phyloP scores from a whole-genome alignment of 1,140 invertebrate species.

The Dufourea novaeangliae region DNA sequence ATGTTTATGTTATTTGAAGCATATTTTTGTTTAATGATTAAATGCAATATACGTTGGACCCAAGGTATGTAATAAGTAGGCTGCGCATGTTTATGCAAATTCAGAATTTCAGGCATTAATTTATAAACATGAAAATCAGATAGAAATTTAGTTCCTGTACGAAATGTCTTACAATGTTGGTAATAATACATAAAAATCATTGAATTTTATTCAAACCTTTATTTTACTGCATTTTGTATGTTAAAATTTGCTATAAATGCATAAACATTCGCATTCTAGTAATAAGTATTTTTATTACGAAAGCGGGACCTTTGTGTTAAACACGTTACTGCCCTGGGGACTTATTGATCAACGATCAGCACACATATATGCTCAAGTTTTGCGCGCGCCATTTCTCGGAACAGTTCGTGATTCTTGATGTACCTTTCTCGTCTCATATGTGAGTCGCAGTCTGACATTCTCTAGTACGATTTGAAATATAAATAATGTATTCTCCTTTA shows the following conservation, averaged over 20 bases:
- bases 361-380: slow-evolving; percentile 38
- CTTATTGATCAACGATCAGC: slow-evolving; percentile 69
- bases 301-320: background rate
- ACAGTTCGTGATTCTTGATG: slow-evolving; percentile 26
- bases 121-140: no score
- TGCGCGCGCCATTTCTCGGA: slow-evolving; percentile 27
- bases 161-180: no score
- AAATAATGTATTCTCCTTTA: slow-evolving; percentile 24
- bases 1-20: background rate
- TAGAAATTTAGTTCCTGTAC: no score
- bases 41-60: background rate
- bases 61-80: background rate
- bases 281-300: background rate
- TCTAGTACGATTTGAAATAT: slow-evolving; percentile 16
- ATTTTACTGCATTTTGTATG: no score
- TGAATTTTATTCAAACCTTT: no score
- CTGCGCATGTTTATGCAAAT: no score
- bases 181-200: no score
- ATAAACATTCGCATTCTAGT: no score
- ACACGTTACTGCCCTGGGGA: slow-evolving; percentile 52
- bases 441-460: background rate
- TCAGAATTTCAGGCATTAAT: no score
- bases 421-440: background rate
- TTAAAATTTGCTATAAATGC: no score
- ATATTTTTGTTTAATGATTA: background rate